A percentile compares a stretch with the other conserved stretches of the same genome.
phyloP scores from a whole-genome alignment of 2,797 vertebrate species.

The Alcedo atthis region DNA sequence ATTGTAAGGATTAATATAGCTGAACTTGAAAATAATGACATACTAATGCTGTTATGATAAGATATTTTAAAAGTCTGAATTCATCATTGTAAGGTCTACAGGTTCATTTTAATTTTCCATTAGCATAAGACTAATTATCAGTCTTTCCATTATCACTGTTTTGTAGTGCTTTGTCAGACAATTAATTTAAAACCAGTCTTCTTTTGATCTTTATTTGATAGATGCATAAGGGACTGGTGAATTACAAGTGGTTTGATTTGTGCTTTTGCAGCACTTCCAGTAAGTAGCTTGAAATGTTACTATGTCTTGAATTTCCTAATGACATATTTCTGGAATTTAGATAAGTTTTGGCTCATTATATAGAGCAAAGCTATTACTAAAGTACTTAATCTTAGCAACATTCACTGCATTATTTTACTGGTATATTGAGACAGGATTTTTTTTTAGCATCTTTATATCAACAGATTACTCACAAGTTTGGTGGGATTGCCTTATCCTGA shows the following conservation, averaged over 20 bases:
- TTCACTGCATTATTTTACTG: neutral
- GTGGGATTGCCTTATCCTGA: neutral
- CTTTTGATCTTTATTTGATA: neutral
- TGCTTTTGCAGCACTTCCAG: neutral
- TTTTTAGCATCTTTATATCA: neutral
- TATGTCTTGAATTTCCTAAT: neutral
- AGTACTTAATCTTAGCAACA: neutral
- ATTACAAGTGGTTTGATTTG: neutral
- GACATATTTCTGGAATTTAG: neutral
- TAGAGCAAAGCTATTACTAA: neutral
- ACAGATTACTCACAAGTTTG: neutral
- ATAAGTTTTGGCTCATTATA: neutral
- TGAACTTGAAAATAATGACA: slow-evolving; percentile 25
- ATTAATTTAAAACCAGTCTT: neutral
- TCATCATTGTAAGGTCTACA: neutral
- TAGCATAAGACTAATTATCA: slow-evolving; percentile 11
- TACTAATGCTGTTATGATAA: neutral
- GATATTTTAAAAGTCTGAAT: neutral
- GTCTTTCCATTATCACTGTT: neutral
- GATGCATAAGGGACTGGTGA: neutral
- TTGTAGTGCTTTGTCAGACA: neutral
- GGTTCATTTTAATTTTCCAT: slow-evolving; percentile 25
- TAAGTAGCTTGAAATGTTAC: neutral
- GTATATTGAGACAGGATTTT: neutral
- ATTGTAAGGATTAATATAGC: neutral